phyloP scores from a whole-genome alignment of 2,113 vertebrate species.

The Myiozetetes cayanensis region DNA sequence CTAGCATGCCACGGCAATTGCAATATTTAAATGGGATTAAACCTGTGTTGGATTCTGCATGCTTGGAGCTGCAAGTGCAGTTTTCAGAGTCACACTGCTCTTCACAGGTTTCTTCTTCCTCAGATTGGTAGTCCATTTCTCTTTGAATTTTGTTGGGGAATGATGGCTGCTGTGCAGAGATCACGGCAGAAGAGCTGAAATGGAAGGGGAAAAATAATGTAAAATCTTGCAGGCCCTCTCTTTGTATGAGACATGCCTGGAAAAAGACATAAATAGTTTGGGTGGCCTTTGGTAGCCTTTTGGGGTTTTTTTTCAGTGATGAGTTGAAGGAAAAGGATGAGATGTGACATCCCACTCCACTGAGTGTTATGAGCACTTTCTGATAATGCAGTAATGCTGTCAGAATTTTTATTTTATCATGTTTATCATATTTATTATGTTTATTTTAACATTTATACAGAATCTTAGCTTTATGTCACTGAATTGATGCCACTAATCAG shows the following conservation, averaged over 20 bases:
- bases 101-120: neutral
- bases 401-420: neutral
- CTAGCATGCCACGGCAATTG: neutral
- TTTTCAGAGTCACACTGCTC: neutral
- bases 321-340: neutral
- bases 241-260: neutral
- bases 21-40: neutral
- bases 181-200: constrained; percentile 40
- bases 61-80: neutral
- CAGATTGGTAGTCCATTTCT: neutral
- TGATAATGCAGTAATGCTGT: neutral
- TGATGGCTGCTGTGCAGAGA: constrained; percentile 2
- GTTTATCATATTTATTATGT: neutral
- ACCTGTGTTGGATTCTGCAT: neutral
- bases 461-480: neutral
- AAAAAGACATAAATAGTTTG: neutral
- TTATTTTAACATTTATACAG: neutral
- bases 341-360: neutral
- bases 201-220: neutral
- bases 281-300: neutral
- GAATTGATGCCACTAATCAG: neutral
- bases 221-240: neutral
- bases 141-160: neutral
- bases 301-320: neutral
- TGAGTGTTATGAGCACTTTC: neutral